Conservation (phyloP, 1,140 invertebrate species). For the Drosophila chauvacae region DNA sequence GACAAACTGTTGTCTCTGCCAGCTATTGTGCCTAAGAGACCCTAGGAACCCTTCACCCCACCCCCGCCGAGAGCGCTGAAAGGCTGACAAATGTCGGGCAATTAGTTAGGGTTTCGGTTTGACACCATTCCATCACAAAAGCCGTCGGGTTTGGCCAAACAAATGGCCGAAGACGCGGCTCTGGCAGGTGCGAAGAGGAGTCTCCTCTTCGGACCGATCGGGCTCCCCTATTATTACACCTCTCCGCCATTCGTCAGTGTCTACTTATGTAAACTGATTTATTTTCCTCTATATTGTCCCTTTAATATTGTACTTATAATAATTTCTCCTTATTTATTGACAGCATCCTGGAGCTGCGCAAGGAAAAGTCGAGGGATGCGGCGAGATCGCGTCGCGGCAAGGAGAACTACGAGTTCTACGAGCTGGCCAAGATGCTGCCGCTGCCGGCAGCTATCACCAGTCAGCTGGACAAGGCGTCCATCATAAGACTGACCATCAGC, state of each 20-base stretch:
- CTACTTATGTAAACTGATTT: slow-evolving; percentile 70
- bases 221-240: neutral
- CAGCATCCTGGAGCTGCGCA: slow-evolving; percentile 97
- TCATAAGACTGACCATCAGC: slow-evolving; percentile 98
- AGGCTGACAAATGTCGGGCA: slow-evolving; percentile 72
- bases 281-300: slow-evolving; percentile 25
- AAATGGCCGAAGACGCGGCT: slow-evolving; percentile 59
- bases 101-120: slow-evolving; percentile 61
- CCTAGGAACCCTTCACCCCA: slow-evolving; percentile 5
- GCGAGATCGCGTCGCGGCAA: slow-evolving; percentile 97
- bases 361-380: slow-evolving; percentile 98
- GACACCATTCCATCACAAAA: slow-evolving; percentile 77
- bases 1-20: slow-evolving; percentile 50
- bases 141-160: slow-evolving; percentile 42
- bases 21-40: slow-evolving; percentile 42
- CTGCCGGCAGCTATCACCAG: slow-evolving; percentile 98
- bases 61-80: slow-evolving; percentile 45
- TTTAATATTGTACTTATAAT: slow-evolving; percentile 17
- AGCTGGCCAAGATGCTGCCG: slow-evolving; percentile 98
- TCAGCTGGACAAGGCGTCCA: slow-evolving; percentile 99
- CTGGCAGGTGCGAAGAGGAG: slow-evolving; percentile 59
- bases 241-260: slow-evolving; percentile 64
- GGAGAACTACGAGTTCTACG: slow-evolving; percentile 99
- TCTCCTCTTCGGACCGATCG: slow-evolving; percentile 17
- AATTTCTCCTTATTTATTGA: slow-evolving; percentile 79